Conservation (phyloP, 2,113 vertebrate species). For the Suncus etruscus region DNA sequence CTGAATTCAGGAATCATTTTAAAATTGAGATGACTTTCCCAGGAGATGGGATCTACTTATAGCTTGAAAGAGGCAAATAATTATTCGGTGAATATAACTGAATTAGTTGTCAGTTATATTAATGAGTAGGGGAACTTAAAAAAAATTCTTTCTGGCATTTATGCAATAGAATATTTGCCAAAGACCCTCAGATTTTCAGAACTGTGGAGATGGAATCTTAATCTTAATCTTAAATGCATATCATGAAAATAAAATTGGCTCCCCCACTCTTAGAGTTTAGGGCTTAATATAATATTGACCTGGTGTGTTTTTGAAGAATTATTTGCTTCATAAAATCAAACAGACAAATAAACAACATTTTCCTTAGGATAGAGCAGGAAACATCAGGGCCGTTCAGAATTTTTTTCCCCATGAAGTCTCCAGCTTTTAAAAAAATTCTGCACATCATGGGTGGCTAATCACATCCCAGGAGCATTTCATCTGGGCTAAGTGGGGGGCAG, state of each 20-base stretch:
- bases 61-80: not conserved
- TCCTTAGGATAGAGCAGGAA: not conserved
- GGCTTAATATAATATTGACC: not conserved
- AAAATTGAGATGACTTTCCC: slow-evolving; percentile 58
- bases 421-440: not conserved
- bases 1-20: not conserved
- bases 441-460: not conserved
- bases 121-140: not conserved
- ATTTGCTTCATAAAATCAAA: not conserved
- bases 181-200: slow-evolving; percentile 8
- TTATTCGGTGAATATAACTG: not conserved
- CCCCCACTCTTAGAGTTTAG: not conserved
- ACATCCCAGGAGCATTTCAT: not conserved
- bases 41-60: not conserved
- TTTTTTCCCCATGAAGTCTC: slow-evolving; percentile 10
- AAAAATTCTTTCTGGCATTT: not conserved
- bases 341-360: not conserved
- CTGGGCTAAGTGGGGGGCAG: not conserved
- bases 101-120: not conserved
- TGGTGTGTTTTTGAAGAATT: slow-evolving; percentile 17
- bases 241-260: slow-evolving; percentile 6
- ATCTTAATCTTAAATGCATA: not conserved
- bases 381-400: not conserved
- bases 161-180: not conserved
- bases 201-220: not conserved